Conservation (phyloP, 1,140 invertebrate genomes). For the Metaphire vulgaris region DNA sequence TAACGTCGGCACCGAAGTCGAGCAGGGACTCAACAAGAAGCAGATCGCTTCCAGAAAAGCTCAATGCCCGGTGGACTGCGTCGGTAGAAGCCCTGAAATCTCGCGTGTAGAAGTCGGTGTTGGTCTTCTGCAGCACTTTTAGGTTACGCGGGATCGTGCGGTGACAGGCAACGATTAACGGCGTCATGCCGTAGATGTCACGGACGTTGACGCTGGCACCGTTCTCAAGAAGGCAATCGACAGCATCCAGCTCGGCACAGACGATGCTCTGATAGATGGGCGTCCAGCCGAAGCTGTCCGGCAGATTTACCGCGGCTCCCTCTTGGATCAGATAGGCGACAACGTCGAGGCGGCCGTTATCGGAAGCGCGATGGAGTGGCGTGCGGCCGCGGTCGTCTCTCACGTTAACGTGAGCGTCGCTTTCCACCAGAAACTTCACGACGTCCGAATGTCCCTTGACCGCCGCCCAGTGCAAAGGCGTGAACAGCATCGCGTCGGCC, state of each 20-base stretch:
- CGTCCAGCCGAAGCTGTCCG: background rate
- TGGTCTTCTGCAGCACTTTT: background rate
- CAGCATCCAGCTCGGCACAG: background rate
- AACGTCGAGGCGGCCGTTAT: background rate
- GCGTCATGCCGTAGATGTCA: background rate
- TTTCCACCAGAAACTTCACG: background rate
- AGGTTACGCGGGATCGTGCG: background rate
- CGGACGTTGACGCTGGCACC: background rate
- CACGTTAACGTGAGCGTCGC: background rate
- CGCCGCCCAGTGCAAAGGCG: background rate
- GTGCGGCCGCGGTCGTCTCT: background rate
- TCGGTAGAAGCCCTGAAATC: background rate
- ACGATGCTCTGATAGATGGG: background rate
- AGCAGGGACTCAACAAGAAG: background rate
- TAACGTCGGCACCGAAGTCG: background rate
- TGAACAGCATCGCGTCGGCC: background rate
- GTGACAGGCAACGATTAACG: background rate
- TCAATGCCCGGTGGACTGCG: background rate
- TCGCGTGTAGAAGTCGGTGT: background rate
- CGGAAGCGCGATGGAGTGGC: background rate
- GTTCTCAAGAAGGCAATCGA: background rate
- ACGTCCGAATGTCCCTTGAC: background rate
- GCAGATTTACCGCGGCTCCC: background rate
- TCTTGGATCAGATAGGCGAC: background rate
- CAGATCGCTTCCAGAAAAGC: background rate